Conservation (phyloP, 2,797 vertebrate genomes). For the Paedocypris micromegethes region DNA sequence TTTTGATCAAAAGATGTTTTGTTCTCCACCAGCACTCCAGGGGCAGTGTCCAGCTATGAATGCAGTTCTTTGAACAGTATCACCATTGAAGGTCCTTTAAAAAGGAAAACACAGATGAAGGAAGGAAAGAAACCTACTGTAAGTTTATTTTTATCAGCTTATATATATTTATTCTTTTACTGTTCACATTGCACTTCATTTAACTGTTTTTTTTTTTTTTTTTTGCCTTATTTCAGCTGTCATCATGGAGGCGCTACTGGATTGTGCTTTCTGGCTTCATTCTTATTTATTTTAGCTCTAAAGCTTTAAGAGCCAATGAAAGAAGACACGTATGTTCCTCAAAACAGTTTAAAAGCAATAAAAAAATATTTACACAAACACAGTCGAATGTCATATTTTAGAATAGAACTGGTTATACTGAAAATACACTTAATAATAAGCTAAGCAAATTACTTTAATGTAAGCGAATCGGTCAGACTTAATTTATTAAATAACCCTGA, state of each 20-base stretch:
- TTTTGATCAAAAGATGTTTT: not conserved
- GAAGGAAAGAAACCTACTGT: constrained; percentile 91
- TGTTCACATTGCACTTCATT: not conserved
- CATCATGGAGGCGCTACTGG: constrained; percentile 95
- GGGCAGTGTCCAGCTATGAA: constrained; percentile 72
- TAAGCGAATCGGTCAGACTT: too few species aligned
- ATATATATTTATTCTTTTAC: too few species aligned
- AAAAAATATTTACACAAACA: not conserved
- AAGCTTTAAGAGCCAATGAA: constrained; percentile 88
- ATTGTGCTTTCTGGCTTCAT: constrained; percentile 85
- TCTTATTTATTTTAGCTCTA: constrained; percentile 86
- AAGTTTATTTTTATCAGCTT: constrained; percentile 36
- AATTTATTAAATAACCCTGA: too few species aligned
- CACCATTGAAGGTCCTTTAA: constrained; percentile 84
- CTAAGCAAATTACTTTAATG: not conserved
- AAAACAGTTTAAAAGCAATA: not conserved
- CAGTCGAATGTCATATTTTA: not conserved
- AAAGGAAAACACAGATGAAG: constrained; percentile 88
- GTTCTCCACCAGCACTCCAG: constrained; percentile 56
- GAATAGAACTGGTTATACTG: not conserved
- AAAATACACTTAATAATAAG: not conserved
- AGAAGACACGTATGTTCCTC: constrained; percentile 83
- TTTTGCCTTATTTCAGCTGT: constrained; percentile 67
- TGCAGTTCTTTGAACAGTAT: constrained; percentile 71
- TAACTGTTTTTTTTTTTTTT: constrained; percentile 2